Evolutionary conservation across 2,797 vertebrate species (phyloP).

Genomic region (Epinephelus malabaricus): DNA sequence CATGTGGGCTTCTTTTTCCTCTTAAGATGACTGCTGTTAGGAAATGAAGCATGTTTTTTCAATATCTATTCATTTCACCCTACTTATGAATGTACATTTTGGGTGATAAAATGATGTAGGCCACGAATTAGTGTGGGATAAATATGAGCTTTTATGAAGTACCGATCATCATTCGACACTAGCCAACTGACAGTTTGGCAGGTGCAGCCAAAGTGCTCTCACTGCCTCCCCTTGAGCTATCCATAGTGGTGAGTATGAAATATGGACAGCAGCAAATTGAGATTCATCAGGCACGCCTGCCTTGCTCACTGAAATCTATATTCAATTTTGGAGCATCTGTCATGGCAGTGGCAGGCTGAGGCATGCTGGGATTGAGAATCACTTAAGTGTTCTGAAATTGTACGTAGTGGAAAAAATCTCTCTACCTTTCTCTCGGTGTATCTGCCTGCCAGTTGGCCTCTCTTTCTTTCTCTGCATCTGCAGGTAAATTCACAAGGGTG

Average conservation of each 20-base stretch:
- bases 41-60: constrained; percentile 39
- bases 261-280: constrained; percentile 85
- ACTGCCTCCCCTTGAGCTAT: constrained; percentile 62
- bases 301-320: constrained; percentile 86
- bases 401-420: constrained; percentile 60
- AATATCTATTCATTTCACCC: constrained; percentile 2
- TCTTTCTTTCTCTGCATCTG: constrained; percentile 10
- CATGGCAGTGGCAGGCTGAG: constrained; percentile 77
- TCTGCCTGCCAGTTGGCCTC: constrained; percentile 16
- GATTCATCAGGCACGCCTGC: constrained; percentile 85
- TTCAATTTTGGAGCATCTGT: constrained; percentile 86
- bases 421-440: constrained; percentile 43
- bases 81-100: constrained; percentile 22
- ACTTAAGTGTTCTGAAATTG: constrained; percentile 81
- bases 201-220: constrained; percentile 55
- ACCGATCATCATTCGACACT: constrained; percentile 66
- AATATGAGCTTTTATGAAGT: constrained; percentile 70
- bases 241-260: constrained; percentile 78
- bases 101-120: constrained; percentile 53
- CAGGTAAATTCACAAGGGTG: constrained; percentile 17
- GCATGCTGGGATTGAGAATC: constrained; percentile 80
- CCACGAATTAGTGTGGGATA: constrained; percentile 64
- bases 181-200: constrained; percentile 74
- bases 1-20: constrained; percentile 38
- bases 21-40: constrained; percentile 28